phyloP scores from a whole-genome alignment of 2,888 invertebrate species.

The Callosobruchus maculatus region DNA sequence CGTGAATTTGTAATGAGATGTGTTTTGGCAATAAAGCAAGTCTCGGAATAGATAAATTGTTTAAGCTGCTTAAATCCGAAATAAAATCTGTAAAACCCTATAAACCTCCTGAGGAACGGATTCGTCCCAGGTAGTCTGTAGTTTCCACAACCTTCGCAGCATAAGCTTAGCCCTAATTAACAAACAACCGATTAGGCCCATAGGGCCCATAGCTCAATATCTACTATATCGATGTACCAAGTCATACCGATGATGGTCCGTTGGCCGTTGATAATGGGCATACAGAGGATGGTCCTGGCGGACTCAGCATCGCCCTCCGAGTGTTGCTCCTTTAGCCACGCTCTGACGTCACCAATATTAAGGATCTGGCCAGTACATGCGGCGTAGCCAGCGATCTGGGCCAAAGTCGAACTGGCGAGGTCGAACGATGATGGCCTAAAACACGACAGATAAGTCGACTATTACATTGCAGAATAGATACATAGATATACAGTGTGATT shows the following conservation, averaged over 20 bases:
- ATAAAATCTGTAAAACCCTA: no score
- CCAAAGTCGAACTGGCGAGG: constrained; percentile 68
- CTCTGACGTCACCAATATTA: constrained; percentile 84
- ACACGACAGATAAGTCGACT: background rate
- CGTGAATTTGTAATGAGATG: no score
- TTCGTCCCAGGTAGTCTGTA: no score
- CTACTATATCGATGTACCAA: background rate
- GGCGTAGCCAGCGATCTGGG: constrained; percentile 83
- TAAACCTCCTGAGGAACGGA: no score
- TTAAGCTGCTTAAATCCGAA: no score
- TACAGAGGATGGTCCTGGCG: constrained; percentile 80
- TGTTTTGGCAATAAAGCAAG: no score
- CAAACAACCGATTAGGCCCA: no score
- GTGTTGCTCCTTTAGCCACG: constrained; percentile 72
- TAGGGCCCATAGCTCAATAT: background rate
- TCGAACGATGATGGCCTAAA: constrained; percentile 60
- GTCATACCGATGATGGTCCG: constrained; percentile 70
- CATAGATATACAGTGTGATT: no score
- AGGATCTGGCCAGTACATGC: constrained; percentile 82
- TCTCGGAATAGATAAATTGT: no score
- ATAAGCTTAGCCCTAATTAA: no score
- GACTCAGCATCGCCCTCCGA: constrained; percentile 65
- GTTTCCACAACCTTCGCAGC: no score
- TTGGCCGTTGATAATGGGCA: constrained; percentile 90
- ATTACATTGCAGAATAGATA: no score